Conservation (phyloP, 2,113 vertebrate genomes). For the Gulo gulo region DNA sequence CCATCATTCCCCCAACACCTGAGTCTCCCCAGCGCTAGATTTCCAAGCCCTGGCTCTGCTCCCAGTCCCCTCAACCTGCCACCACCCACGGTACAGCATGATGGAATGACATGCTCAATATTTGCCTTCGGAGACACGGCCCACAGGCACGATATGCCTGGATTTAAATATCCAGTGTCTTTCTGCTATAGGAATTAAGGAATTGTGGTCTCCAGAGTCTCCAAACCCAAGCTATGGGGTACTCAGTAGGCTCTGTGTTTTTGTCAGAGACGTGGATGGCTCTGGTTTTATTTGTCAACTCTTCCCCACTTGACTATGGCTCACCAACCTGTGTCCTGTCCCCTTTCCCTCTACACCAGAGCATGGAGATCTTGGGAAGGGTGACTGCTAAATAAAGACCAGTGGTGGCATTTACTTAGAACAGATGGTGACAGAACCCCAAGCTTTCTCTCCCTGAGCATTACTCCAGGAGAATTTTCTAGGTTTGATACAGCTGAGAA, state of each 20-base stretch:
- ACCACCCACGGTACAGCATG: background rate
- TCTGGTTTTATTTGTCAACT: background rate
- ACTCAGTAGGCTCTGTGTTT: background rate
- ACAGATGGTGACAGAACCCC: conserved; percentile 62
- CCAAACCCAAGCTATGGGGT: background rate
- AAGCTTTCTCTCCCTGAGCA: conserved; percentile 39
- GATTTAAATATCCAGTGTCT: conserved; percentile 45
- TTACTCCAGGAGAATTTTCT: conserved; percentile 62
- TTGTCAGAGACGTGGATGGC: background rate
- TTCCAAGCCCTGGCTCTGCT: background rate
- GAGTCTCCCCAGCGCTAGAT: background rate
- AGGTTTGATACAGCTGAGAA: conserved; percentile 54
- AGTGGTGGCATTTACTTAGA: conserved; percentile 58
- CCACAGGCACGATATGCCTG: background rate
- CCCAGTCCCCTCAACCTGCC: background rate
- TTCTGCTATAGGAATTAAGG: background rate
- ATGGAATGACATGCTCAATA: background rate
- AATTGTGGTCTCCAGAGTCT: background rate
- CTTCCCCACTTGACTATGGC: background rate
- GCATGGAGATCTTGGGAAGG: background rate
- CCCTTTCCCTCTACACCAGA: background rate
- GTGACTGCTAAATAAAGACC: conserved; percentile 58
- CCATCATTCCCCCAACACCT: background rate
- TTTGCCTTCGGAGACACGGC: conserved; percentile 48
- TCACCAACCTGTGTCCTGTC: background rate